phyloP scores from a whole-genome alignment of 2,888 invertebrate species.

The Byasa hedistus region DNA sequence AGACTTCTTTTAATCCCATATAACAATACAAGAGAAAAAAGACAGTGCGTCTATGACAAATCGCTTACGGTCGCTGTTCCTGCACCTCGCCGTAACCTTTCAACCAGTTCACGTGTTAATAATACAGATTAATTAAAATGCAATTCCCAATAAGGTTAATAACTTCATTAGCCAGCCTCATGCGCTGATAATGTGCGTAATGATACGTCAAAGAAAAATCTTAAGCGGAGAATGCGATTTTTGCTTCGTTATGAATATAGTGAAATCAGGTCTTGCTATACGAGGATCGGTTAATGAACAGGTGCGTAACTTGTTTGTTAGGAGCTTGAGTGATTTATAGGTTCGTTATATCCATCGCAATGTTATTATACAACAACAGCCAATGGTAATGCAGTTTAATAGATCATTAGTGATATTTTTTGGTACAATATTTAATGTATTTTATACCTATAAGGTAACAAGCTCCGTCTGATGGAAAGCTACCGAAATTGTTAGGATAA shows the following conservation, averaged over 20 bases:
- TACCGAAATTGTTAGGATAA: too few species aligned
- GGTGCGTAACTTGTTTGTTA: constrained; percentile 3
- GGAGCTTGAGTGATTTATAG: constrained; percentile 2
- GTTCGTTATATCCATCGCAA: constrained; percentile 1
- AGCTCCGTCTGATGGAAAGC: too few species aligned
- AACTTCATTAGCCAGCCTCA: constrained; percentile 22
- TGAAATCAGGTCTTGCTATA: constrained; percentile 7
- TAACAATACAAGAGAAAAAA: constrained; percentile 21
- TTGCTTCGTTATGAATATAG: constrained; percentile 19
- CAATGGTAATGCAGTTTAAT: neutral
- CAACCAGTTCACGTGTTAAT: constrained; percentile 26
- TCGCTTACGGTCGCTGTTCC: constrained; percentile 24
- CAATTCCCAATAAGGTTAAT: constrained; percentile 27
- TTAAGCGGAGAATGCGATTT: constrained; percentile 9
- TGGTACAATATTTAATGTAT: too few species aligned
- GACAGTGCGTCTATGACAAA: constrained; percentile 27
- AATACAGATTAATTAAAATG: constrained; percentile 27
- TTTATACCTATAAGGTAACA: too few species aligned
- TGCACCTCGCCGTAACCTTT: constrained; percentile 16
- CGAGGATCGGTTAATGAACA: constrained; percentile 1
- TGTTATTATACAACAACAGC: neutral
- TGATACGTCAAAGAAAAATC: constrained; percentile 21
- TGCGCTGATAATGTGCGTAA: constrained; percentile 18
- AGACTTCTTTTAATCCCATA: constrained; percentile 21
- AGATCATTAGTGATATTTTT: neutral